A percentile compares a stretch with the other conserved stretches of the same genome.
These are phyloP conservation scores for Leptinotarsa undecemlineata DNA, from an alignment of 1,140 invertebrate species.

Conservation along the genomic window DNA sequence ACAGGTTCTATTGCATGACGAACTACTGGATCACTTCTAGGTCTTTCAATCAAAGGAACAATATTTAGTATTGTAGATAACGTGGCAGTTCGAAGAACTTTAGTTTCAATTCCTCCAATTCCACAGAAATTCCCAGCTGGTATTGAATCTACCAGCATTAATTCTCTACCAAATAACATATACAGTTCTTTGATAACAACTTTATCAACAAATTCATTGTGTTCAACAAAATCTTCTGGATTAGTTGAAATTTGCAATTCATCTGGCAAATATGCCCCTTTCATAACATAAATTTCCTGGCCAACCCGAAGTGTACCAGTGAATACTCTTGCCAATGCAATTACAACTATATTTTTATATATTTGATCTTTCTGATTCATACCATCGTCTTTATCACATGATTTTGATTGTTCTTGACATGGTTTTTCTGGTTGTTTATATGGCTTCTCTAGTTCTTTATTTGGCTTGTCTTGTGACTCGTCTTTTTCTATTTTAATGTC, in stretches of 20 bases:
- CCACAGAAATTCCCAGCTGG: constrained; percentile 87
- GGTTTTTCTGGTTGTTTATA: constrained; percentile 10
- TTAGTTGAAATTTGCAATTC: constrained; percentile 35
- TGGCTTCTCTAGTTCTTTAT: constrained; percentile 5
- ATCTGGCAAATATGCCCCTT: constrained; percentile 67
- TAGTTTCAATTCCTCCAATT: constrained; percentile 85
- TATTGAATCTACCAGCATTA: constrained; percentile 78
- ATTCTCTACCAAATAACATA: constrained; percentile 91
- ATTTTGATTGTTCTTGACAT: constrained; percentile 12
- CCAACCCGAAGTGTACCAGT: constrained; percentile 83
- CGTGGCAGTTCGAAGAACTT: constrained; percentile 86
- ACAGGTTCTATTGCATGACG: constrained; percentile 93
- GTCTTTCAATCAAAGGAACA: constrained; percentile 85
- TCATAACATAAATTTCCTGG: constrained; percentile 81
- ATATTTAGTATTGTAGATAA: constrained; percentile 82
- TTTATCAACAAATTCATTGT: constrained; percentile 58
- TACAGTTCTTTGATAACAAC: constrained; percentile 76
- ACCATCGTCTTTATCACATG: constrained; percentile 44
- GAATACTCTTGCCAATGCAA: constrained; percentile 93
- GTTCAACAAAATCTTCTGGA: constrained; percentile 51
- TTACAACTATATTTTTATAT: constrained; percentile 69
- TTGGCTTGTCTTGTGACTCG: constrained; percentile 17
- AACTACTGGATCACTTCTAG: constrained; percentile 82
- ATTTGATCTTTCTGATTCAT: constrained; percentile 46
- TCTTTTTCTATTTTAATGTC: background rate